phyloP scores from a whole-genome alignment of 2,888 invertebrate genomes.

The Catocala fraxini region DNA sequence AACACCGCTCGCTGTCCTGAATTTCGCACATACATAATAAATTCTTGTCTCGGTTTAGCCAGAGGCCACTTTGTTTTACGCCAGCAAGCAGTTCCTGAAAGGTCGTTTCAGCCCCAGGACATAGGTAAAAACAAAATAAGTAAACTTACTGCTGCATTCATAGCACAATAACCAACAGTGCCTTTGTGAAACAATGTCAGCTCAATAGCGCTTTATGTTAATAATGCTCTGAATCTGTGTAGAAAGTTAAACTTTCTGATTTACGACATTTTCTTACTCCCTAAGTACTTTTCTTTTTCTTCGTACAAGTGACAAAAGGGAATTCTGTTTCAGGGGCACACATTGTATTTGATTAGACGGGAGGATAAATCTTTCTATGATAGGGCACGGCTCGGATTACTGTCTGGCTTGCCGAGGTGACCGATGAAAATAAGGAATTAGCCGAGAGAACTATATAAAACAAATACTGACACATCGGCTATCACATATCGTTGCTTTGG shows the following conservation, averaged over 20 bases:
- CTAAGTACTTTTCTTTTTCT: slow-evolving; percentile 32
- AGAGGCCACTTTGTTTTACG: slow-evolving; percentile 32
- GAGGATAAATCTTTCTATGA: slow-evolving; percentile 27
- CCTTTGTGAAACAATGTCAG: slow-evolving; percentile 43
- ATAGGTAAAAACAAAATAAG: slow-evolving; percentile 32
- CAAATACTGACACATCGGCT: background rate
- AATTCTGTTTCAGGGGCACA: slow-evolving; percentile 26
- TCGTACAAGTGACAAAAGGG: slow-evolving; percentile 29
- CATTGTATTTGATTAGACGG: slow-evolving; percentile 40
- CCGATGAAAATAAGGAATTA: slow-evolving; percentile 36
- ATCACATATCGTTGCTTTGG: too few species aligned
- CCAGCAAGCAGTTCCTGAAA: slow-evolving; percentile 35
- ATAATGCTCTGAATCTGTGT: slow-evolving; percentile 36
- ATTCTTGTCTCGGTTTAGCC: slow-evolving; percentile 30
- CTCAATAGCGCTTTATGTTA: slow-evolving; percentile 42
- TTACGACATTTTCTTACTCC: slow-evolving; percentile 30
- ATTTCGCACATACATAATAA: slow-evolving; percentile 40
- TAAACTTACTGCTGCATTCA: slow-evolving; percentile 35
- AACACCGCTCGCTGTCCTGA: slow-evolving; percentile 7
- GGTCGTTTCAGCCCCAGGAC: slow-evolving; percentile 34
- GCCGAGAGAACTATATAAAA: slow-evolving; percentile 1
- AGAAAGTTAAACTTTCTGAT: slow-evolving; percentile 49
- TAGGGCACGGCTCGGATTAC: slow-evolving; percentile 26
- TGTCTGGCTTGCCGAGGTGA: slow-evolving; percentile 31
- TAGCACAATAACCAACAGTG: slow-evolving; percentile 34